phyloP scores from a whole-genome alignment of 1,140 invertebrate species.

The Leptinotarsa defecta region DNA sequence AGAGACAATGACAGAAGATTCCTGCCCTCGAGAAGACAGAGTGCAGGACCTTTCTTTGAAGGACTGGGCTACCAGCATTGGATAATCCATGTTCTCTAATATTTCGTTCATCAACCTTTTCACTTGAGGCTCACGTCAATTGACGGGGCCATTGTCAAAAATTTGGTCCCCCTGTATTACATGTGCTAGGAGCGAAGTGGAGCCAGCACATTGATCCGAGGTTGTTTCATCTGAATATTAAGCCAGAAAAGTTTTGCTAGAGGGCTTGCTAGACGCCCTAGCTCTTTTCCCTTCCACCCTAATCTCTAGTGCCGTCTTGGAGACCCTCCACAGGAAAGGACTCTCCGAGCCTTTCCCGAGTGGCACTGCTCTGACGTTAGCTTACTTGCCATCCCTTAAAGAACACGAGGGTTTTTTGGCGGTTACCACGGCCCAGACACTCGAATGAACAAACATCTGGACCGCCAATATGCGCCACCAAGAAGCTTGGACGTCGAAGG shows the following conservation, averaged over 20 bases:
- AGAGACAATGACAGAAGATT: background rate
- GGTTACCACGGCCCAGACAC: too few relatives aligned
- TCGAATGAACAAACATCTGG: too few relatives aligned
- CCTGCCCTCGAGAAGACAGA: background rate
- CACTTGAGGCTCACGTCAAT: background rate
- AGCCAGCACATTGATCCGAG: background rate
- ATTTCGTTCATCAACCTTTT: background rate
- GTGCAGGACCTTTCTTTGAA: background rate
- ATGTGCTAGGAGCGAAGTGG: background rate
- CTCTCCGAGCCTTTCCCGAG: background rate
- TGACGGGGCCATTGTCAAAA: background rate
- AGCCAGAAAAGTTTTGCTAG: background rate
- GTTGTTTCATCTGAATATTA: background rate
- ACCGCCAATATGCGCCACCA: too few relatives aligned
- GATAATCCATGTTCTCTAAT: background rate
- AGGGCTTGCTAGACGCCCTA: background rate
- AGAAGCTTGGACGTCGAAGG: too few relatives aligned
- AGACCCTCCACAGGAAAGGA: background rate
- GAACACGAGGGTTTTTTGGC: too few relatives aligned
- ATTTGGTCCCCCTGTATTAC: background rate
- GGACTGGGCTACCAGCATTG: background rate
- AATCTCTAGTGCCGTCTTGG: background rate
- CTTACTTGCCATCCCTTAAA: too few relatives aligned
- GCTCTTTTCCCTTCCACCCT: background rate
- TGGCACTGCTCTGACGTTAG: background rate